Conservation (phyloP, 1,140 invertebrate genomes). For the Sesamia nonagrioides region DNA sequence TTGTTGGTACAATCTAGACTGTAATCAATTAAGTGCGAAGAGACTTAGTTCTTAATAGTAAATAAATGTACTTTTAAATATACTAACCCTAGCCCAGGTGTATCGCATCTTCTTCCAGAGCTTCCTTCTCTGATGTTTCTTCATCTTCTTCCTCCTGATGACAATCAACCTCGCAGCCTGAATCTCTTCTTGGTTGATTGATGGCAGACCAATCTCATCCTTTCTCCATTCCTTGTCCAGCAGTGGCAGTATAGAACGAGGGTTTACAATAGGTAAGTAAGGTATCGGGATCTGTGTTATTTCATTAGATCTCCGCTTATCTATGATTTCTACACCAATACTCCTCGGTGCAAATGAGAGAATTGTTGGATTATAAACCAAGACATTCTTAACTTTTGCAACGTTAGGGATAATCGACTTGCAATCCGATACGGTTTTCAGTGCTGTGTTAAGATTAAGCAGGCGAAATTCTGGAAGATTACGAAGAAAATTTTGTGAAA, state of each 20-base stretch:
- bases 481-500: neutral
- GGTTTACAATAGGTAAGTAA: constrained; percentile 79
- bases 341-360: constrained; percentile 67
- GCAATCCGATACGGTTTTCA: constrained; percentile 75
- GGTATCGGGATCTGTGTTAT: constrained; percentile 74
- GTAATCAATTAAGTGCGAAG: too few species aligned
- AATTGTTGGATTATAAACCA: constrained; percentile 40
- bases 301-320: constrained; percentile 61
- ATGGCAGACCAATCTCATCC: constrained; percentile 78
- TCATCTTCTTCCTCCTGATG: constrained; percentile 95
- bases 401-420: constrained; percentile 58
- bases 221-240: constrained; percentile 78
- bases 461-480: constrained; percentile 77
- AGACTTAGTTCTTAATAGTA: neutral
- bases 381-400: too few species aligned
- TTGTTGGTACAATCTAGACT: too few species aligned
- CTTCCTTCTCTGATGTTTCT: constrained; percentile 94
- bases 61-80: neutral
- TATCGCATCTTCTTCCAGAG: constrained; percentile 93
- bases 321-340: constrained; percentile 73
- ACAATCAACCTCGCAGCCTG: constrained; percentile 92
- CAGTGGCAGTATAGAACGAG: constrained; percentile 79
- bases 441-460: constrained; percentile 71
- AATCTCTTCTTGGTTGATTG: constrained; percentile 88
- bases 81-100: constrained; percentile 90